These are phyloP conservation scores for Ceratotherium simum DNA, from an alignment of 2,113 vertebrate genomes.

Conservation along the genomic window DNA sequence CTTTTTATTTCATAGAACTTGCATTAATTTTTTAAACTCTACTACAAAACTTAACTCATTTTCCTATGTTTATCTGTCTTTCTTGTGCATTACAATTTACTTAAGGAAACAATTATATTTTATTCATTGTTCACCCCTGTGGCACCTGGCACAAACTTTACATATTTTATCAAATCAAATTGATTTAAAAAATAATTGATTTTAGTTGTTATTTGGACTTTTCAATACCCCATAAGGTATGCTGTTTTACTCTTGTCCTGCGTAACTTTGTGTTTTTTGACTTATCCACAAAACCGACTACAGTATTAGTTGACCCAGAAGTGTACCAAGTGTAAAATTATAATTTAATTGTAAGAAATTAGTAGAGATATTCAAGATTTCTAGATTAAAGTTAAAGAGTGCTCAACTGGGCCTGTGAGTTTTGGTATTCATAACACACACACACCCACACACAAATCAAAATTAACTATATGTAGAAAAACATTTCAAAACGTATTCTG, in stretches of 20 bases:
- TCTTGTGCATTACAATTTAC: not conserved
- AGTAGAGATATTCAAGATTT: not conserved
- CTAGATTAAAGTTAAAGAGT: not conserved
- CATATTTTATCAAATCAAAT: not conserved
- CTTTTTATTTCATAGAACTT: not conserved
- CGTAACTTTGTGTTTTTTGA: not conserved
- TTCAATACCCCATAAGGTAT: not conserved
- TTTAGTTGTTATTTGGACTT: not conserved
- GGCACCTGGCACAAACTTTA: not conserved
- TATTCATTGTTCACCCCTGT: not conserved
- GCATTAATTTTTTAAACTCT: not conserved
- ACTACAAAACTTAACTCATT: not conserved
- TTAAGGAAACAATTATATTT: not conserved
- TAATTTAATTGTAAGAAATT: not conserved
- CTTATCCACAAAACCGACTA: not conserved
- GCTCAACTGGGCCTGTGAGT: not conserved
- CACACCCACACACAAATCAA: not conserved
- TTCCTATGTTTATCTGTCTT: not conserved
- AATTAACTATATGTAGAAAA: not conserved
- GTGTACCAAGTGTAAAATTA: not conserved
- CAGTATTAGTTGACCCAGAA: not conserved
- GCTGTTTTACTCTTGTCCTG: not conserved
- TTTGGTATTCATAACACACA: not conserved
- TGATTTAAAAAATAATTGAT: not conserved
- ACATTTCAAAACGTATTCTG: not conserved